phyloP scores from a whole-genome alignment of 2,888 invertebrate species.

The Notodonta dromedarius region DNA sequence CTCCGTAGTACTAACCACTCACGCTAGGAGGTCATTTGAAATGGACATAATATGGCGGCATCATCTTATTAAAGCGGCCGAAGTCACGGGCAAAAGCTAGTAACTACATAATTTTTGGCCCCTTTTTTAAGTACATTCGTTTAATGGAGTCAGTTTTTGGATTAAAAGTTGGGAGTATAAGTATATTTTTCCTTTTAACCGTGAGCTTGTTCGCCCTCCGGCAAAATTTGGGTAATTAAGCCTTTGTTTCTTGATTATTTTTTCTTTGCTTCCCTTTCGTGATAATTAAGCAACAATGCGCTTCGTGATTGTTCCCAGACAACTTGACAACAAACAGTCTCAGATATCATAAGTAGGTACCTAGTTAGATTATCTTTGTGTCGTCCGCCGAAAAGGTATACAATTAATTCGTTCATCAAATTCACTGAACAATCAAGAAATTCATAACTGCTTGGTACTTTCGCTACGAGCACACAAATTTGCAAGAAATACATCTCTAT shows the following conservation, averaged over 20 bases:
- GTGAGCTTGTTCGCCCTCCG: conserved; percentile 21
- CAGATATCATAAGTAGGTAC: neutral
- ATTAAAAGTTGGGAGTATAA: conserved; percentile 18
- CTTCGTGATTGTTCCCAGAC: conserved; percentile 17
- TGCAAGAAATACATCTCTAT: no score
- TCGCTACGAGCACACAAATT: neutral
- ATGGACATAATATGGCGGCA: no score
- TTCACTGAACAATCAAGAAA: neutral
- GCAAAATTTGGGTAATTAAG: conserved; percentile 33
- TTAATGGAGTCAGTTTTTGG: conserved; percentile 7
- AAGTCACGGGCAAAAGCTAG: no score
- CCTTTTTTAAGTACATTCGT: conserved; percentile 6
- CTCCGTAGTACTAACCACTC: no score
- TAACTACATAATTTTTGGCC: conserved; percentile 18
- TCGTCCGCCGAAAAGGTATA: neutral
- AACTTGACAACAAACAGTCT: conserved; percentile 15
- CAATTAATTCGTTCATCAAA: neutral
- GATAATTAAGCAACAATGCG: conserved; percentile 29
- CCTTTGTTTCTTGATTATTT: conserved; percentile 30
- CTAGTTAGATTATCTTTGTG: neutral
- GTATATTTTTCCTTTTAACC: conserved; percentile 21
- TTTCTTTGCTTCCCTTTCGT: conserved; percentile 32
- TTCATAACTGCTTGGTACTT: neutral
- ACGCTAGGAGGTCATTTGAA: no score
- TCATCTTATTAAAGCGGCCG: no score